Evolutionary conservation across 2,888 invertebrate species (phyloP).

Genomic region (Dichetophora obliterata): DNA sequence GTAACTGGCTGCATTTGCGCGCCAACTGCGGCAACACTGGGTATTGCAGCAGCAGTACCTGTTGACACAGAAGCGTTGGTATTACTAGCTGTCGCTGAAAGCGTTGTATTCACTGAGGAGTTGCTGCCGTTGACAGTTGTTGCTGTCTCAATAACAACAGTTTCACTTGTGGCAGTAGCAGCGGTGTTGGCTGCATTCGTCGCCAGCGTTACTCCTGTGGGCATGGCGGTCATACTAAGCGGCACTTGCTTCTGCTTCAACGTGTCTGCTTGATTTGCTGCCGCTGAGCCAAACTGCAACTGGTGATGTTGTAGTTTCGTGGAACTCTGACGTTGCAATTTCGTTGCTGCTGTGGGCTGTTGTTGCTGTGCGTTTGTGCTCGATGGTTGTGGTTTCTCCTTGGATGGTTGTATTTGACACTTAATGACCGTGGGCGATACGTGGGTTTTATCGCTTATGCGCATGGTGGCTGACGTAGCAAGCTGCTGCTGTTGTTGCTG

Average conservation of each 20-base stretch:
- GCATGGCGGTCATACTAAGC: not conserved
- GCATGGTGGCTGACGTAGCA: conserved; percentile 26
- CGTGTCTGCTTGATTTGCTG: not conserved
- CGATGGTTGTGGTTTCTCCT: conserved; percentile 22
- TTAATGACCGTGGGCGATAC: conserved; percentile 18
- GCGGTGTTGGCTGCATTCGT: not conserved
- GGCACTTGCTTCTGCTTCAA: not conserved
- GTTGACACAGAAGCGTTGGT: not conserved
- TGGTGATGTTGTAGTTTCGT: conserved; percentile 47
- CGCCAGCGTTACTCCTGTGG: not conserved
- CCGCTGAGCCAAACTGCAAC: conserved; percentile 47
- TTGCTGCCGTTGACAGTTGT: not conserved
- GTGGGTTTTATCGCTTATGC: conserved; percentile 18
- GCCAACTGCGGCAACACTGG: not conserved
- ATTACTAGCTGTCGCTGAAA: not conserved
- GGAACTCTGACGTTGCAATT: conserved; percentile 34
- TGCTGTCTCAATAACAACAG: not conserved
- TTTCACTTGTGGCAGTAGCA: not conserved
- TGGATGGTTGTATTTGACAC: not conserved
- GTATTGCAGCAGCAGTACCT: conserved; percentile 15
- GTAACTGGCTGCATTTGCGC: not conserved
- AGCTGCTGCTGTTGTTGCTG: conserved; percentile 65
- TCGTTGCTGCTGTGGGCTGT: conserved; percentile 30
- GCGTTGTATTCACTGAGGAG: not conserved
- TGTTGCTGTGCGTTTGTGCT: conserved; percentile 20